These are phyloP conservation scores for Daphoenositta chrysoptera DNA, from an alignment of 2,113 vertebrate genomes.

Conservation along the genomic window DNA sequence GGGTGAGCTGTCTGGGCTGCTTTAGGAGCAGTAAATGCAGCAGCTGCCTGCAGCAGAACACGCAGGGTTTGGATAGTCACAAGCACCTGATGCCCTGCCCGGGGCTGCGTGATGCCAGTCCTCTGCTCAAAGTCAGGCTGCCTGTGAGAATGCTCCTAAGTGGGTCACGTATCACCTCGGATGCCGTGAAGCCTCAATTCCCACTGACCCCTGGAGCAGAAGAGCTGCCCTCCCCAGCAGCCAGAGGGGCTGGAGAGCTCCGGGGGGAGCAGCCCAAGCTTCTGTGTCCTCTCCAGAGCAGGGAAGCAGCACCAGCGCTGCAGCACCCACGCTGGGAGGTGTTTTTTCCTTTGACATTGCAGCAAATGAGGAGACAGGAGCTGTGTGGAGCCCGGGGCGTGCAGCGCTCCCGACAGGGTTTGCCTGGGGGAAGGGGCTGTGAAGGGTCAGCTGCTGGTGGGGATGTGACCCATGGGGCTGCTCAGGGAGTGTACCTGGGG, in stretches of 20 bases:
- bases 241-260: not conserved
- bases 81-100: not conserved
- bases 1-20: not conserved
- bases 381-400: not conserved
- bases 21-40: not conserved
- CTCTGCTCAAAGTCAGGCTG: not conserved
- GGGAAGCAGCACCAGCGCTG: fast-evolving
- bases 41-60: not conserved
- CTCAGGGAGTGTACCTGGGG: not conserved
- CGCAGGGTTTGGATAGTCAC: not conserved
- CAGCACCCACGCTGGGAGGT: not conserved
- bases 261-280: fast-evolving
- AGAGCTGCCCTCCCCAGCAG: not conserved
- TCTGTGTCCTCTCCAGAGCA: fast-evolving
- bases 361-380: not conserved
- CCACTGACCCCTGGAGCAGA: not conserved
- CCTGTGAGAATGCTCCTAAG: not conserved
- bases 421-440: not conserved
- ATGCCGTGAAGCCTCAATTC: not conserved
- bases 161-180: not conserved
- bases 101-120: not conserved
- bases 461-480: not conserved
- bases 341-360: conserved; percentile 31
- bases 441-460: not conserved
- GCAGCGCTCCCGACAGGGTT: not conserved